Evolutionary conservation across 2,113 vertebrate species (phyloP).

Genomic region (Spermophilus dauricus): DNA sequence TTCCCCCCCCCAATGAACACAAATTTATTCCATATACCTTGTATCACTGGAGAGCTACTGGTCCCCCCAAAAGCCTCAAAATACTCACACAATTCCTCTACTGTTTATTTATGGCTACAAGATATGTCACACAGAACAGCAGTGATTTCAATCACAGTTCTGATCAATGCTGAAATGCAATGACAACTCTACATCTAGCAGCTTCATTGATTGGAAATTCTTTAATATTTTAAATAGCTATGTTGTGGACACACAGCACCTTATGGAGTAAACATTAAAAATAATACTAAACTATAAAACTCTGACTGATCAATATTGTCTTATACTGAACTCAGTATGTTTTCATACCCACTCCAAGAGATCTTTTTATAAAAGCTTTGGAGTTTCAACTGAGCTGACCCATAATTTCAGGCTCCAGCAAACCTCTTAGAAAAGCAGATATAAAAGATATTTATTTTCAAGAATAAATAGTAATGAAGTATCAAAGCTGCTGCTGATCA

Average conservation of each 20-base stretch:
- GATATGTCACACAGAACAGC: neutral
- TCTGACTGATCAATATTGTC: neutral
- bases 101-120: neutral
- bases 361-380: neutral
- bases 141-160: conserved; percentile 10
- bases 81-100: neutral
- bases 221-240: conserved; percentile 12
- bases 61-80: neutral
- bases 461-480: conserved; percentile 38
- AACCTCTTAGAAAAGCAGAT: neutral
- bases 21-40: neutral
- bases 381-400: conserved; percentile 42
- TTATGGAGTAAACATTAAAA: conserved; percentile 26
- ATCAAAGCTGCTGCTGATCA: neutral
- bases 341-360: neutral
- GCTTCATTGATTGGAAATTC: conserved; percentile 22
- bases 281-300: neutral
- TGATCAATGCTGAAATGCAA: conserved; percentile 36
- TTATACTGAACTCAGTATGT: neutral
- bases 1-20: neutral
- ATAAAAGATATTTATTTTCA: conserved; percentile 22
- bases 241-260: neutral
- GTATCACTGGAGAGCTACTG: neutral
- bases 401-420: conserved; percentile 33
- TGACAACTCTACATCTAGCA: neutral